Percentiles rank a stretch among this genome's conserved stretches.
Evolutionary conservation across 2,888 invertebrate species (phyloP).

Genomic region (Ectobius pallidus): DNA sequence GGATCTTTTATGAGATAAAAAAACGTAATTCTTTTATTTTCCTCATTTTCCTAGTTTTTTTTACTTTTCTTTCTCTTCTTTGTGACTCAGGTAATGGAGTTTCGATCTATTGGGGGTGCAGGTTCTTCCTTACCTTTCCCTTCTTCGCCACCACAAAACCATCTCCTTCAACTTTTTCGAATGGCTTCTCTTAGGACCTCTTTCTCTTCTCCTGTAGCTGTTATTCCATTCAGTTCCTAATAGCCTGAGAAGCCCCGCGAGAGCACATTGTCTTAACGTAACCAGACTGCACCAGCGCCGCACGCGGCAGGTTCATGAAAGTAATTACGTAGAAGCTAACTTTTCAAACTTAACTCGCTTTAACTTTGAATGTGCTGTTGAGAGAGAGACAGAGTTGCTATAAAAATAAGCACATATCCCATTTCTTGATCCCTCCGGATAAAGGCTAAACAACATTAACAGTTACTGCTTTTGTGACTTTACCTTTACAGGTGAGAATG

Average conservation of each 20-base stretch:
- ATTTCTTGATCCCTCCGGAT: neutral
- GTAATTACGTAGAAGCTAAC: neutral
- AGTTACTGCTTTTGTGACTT: too few species aligned
- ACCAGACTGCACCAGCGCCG: too few species aligned
- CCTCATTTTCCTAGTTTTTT: conserved; percentile 1
- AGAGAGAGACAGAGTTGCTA: too few species aligned
- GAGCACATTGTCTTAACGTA: neutral
- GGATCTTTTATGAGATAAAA: neutral
- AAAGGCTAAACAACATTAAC: neutral
- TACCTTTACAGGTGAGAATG: too few species aligned
- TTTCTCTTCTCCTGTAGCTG: neutral
- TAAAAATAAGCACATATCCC: too few species aligned
- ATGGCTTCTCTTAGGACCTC: neutral
- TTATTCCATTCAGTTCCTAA: conserved; percentile 11
- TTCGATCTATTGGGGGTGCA: conserved; percentile 11
- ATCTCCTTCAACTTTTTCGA: neutral
- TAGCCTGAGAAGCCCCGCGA: neutral
- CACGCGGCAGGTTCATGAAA: neutral
- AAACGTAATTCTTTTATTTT: conserved; percentile 17
- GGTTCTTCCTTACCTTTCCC: neutral
- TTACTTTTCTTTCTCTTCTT: neutral
- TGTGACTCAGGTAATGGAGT: conserved; percentile 8
- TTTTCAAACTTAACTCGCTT: neutral
- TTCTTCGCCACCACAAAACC: neutral
- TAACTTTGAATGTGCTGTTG: neutral